phyloP scores from a whole-genome alignment of 2,888 invertebrate genomes.

The Hyalella azteca region DNA sequence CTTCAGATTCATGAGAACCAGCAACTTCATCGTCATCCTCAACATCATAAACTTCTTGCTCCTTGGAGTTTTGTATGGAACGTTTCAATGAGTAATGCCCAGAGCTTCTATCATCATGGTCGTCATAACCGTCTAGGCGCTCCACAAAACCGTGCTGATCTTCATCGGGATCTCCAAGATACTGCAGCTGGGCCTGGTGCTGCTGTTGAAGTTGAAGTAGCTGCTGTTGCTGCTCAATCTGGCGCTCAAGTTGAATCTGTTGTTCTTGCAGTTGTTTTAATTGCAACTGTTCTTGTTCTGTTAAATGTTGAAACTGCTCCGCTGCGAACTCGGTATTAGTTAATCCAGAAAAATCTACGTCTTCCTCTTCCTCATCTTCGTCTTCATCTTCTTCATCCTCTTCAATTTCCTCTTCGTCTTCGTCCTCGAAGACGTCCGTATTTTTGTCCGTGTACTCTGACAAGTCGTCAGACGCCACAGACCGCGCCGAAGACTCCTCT shows the following conservation, averaged over 20 bases:
- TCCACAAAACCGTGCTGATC: slow-evolving; percentile 32
- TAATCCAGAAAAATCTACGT: slow-evolving; percentile 11
- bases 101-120: slow-evolving; percentile 6
- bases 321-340: not conserved
- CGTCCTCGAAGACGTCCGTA: not conserved
- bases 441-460: slow-evolving; percentile 21
- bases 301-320: slow-evolving; percentile 1
- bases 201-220: slow-evolving; percentile 40
- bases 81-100: not conserved
- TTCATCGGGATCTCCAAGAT: slow-evolving; percentile 39
- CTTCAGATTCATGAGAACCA: not conserved
- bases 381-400: slow-evolving; percentile 21
- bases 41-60: slow-evolving; percentile 25
- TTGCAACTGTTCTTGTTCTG: slow-evolving; percentile 25
- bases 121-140: slow-evolving; percentile 17
- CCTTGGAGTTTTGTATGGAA: not conserved
- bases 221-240: slow-evolving; percentile 39
- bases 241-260: slow-evolving; percentile 30
- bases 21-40: not conserved
- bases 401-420: not conserved
- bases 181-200: slow-evolving; percentile 38
- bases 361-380: slow-evolving; percentile 15
- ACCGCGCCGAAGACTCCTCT: slow-evolving; percentile 17
- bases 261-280: slow-evolving; percentile 40
- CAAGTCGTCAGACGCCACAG: not conserved